Evolutionary conservation across 1,140 invertebrate genomes (phyloP), one percentile per base, ranked within the genome.

Genomic region (Euwallacea fornicatus): DNA sequence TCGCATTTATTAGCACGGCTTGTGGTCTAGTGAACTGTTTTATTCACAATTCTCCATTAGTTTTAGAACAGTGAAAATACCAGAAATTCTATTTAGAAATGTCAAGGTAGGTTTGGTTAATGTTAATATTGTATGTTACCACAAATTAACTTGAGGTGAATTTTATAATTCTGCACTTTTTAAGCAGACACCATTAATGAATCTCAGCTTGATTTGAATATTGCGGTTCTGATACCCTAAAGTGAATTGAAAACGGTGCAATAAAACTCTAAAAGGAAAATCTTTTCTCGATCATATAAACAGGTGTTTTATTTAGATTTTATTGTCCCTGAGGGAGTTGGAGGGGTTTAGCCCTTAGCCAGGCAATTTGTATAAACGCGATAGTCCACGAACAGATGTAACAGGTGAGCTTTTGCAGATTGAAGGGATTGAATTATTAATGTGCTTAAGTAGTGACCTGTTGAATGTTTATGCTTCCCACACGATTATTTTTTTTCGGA

Each of bases 281-380:
- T 33, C 21, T 50, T 50, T 50, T 13, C 9, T 50, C 9, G 46
- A 50, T 50, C 46, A 50, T 62, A 62, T 16, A 62, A 62, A 62
- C 60, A 62, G 60, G 60, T 62, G 60, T 62, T 62, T 62, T 62
- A 62, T 62, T 62, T 62, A 10, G 60, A 62, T 42, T 62, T 44
- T 62, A 62, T 43, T 46, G 16, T 44, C 43, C 60, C 41, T 43
- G 13, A 42, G 60, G 60, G 42, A 62, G 46, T 62, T 13, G 60
- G 41, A 44, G 21, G 60, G 60, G 41, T 47, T 47, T 15, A n/a
- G 41, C 60, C n/a, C 60, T 50, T 50, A 10, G 9, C 13, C 7
- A 13, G 60, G 60, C 60, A 46, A 62, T 62, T 62, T 62, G 42
- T 42, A 62, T 62, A 62, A 62, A 62, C 43, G 60, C 60, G 60